Percentiles rank a stretch among this genome's conserved stretches.
Conservation (phyloP, 92 coral and sea anemone genomes). For the Bergia puertoricense region DNA sequence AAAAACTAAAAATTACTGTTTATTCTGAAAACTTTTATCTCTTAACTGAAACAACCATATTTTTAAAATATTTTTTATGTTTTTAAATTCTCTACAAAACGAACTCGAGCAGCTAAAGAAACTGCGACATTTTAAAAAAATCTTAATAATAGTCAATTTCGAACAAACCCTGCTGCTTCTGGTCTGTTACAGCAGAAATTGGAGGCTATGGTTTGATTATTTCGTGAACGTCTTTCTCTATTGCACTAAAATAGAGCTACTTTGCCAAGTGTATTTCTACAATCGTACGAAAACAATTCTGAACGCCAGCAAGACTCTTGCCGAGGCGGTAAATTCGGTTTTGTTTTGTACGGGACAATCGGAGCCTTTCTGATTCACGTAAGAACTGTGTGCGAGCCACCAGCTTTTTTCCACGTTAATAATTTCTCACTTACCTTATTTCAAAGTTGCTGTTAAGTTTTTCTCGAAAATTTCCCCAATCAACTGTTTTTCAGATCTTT, state of each 20-base stretch:
- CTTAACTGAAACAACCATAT: background rate
- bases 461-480: background rate
- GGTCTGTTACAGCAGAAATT: background rate
- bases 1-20: background rate
- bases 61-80: background rate
- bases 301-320: background rate
- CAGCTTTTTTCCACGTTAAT: background rate
- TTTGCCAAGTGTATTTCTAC: background rate
- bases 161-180: background rate
- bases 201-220: background rate
- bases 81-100: background rate
- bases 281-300: background rate
- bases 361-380: slow-evolving; percentile 15
- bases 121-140: background rate
- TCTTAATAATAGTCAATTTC: no score
- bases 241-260: background rate
- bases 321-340: background rate
- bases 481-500: background rate
- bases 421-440: slow-evolving; percentile 33
- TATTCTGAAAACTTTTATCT: background rate
- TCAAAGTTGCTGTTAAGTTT: background rate
- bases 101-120: background rate
- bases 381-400: background rate
- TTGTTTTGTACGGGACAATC: slow-evolving; percentile 34
- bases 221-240: background rate